Evolutionary conservation across 2,888 invertebrate genomes (phyloP).

Genomic region (Drosophila maculinotata): DNA sequence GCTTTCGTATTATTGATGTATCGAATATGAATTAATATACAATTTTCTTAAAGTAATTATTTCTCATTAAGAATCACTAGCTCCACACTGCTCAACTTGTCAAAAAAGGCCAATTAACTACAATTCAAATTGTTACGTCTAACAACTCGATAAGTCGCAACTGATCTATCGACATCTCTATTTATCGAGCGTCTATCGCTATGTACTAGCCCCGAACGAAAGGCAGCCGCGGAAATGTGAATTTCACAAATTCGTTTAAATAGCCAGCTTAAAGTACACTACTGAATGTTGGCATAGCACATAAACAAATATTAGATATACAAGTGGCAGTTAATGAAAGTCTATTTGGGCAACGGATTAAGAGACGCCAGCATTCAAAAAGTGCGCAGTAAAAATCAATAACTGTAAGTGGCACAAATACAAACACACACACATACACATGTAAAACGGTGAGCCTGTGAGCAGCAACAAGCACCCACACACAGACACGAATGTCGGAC

Average conservation of each 20-base stretch:
- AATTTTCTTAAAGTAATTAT: too few species aligned
- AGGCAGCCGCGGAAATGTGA: constrained; percentile 68
- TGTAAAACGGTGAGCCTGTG: constrained; percentile 61
- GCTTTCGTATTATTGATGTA: constrained; percentile 10
- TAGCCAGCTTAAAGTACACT: not conserved
- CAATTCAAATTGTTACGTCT: too few species aligned
- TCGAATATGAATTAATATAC: constrained; percentile 1
- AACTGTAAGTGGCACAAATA: constrained; percentile 66
- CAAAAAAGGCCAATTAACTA: too few species aligned
- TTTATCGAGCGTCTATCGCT: constrained; percentile 42
- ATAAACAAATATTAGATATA: not conserved
- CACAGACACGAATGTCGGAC: constrained; percentile 84
- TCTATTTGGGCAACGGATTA: not conserved
- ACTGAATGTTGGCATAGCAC: too few species aligned
- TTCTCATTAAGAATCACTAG: too few species aligned
- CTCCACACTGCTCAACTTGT: too few species aligned
- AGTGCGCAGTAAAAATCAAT: constrained; percentile 79
- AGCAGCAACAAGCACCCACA: constrained; percentile 79
- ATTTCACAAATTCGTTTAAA: constrained; percentile 68
- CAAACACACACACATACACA: constrained; percentile 49
- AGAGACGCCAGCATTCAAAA: constrained; percentile 26
- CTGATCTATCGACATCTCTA: not conserved
- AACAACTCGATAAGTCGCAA: constrained; percentile 2
- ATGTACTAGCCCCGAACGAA: constrained; percentile 28
- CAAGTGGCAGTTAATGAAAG: constrained; percentile 5